phyloP scores from a whole-genome alignment of 2,797 vertebrate genomes.

The Acrossocheilus wenchowensis region DNA sequence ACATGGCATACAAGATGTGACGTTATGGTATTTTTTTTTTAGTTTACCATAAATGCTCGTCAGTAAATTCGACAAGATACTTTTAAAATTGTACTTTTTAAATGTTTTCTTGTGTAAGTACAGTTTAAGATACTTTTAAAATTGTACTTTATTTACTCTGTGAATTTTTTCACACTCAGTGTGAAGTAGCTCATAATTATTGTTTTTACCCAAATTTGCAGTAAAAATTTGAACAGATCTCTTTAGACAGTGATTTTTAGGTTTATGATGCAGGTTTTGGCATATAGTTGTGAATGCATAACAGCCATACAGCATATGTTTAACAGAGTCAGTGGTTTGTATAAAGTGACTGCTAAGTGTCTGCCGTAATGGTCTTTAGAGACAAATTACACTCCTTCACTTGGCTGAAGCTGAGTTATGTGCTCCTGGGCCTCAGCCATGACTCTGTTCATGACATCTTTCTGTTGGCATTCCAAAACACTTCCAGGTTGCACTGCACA shows the following conservation, averaged over 20 bases:
- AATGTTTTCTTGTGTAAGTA: no score
- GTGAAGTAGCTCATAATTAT: not conserved
- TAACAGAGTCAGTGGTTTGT: not conserved
- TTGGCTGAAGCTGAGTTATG: slow-evolving; percentile 33
- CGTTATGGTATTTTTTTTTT: no score
- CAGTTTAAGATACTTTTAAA: no score
- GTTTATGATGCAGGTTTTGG: not conserved
- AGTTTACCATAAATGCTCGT: no score
- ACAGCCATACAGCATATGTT: not conserved
- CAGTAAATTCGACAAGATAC: no score
- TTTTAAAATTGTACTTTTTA: no score
- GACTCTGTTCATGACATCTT: slow-evolving; percentile 11
- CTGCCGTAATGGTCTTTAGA: slow-evolving; percentile 14
- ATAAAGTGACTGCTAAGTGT: slow-evolving; percentile 17
- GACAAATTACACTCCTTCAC: not conserved
- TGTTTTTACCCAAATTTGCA: no score
- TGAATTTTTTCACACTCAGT: no score
- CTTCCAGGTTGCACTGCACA: slow-evolving; percentile 10
- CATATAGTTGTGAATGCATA: not conserved
- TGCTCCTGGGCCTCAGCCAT: slow-evolving; percentile 18
- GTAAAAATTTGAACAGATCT: not conserved
- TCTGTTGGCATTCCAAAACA: slow-evolving; percentile 3
- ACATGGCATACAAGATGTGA: no score
- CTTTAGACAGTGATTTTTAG: not conserved
- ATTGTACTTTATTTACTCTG: no score